Evolutionary conservation across 2,797 vertebrate genomes (phyloP), one percentile per base, ranked within the genome.

Genomic region (Melanotaenia boesemani): DNA sequence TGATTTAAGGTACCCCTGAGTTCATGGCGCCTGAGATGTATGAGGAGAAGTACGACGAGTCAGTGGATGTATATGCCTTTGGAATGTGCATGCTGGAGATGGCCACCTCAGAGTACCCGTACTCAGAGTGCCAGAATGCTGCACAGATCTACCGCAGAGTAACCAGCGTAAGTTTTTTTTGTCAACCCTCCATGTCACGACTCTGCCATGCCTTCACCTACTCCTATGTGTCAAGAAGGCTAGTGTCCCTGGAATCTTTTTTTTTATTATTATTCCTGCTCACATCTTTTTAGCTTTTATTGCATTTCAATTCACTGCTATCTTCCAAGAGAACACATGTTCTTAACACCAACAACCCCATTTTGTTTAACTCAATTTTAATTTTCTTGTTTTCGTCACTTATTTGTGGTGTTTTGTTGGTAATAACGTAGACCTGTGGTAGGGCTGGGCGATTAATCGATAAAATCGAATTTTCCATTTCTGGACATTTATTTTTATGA

Each of bases 71-170:
- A 70, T 99, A 99, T 97, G 97, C 98, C 95, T 99, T 99, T 97
- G 98, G 98, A 93, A 99, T 99, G 98, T 99, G 98, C 95, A 99
- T 99, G 98, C 96, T 99, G 95, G 98, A 99, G 97, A 99, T 99
- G 98, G 98, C 98, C 94, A 99, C 98, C 59, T 99, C 98, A 88
- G 98, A 99, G 91, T 99, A 99, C 93, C 98, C 98, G 82, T 99
- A 99, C 95, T 99, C 98, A 85, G 98, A 99, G 95, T 99, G 98
- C 95, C 98, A 99, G 94, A 99, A 99, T 84, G 98, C 98, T 86
- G 98, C 98, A 79, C 98, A 99, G 97, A 99, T 99, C 97, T 99
- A 99, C 96, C 98, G 98, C 81, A 97, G 98, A 93, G 98, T 99
- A 82, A 99, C 98, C 89, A 99, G 98, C 46, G 98, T 99, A 97